Evolutionary conservation across 2,888 invertebrate genomes (phyloP), one percentile per base, ranked within the genome.

Genomic region (Ischnus inquisitorius): DNA sequence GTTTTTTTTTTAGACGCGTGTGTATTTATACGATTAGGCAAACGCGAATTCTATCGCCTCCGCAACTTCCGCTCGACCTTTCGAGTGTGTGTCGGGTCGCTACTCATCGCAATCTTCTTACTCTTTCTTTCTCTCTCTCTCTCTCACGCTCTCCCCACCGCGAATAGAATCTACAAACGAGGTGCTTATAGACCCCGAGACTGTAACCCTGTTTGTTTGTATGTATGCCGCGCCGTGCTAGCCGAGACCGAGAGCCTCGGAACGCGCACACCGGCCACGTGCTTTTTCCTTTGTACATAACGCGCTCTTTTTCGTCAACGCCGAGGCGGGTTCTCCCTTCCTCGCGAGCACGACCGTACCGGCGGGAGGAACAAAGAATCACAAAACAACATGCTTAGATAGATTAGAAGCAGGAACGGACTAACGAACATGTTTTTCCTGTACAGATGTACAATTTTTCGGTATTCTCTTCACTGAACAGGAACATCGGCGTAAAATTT

Each of bases 11-110:
- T n/a, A 22, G 14, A 2, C 22, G 46, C 16, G 12, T 68, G 76
- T 77, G 69, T 77, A 72, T 69, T 76, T 76, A 60, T 77, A 72
- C 77, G 83, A 83, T 83, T 77, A 77, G 67, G 72, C 72, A 67
- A 83, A 80, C 67, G 80, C 64, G 67, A 83, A 80, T 83, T 83
- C 77, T 77, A 80, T 83, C 83, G 80, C 80, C 80, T 77, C 51
- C 67, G 75, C 75, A 69, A 85, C 85, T 83, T 87, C 87, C 87
- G 85, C 71, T 57, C 78, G 80, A 81, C 82, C 85, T 87, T 83
- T 80, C 74, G 72, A 78, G 75, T 75, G 41, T 46, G 67, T 72
- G 62, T 81, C 48, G 54, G 60, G 72, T 67, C 76, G 82, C 71
- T 80, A 83, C 76, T 82, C 75, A 78, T 54, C 71, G 76, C 68